Conservation (phyloP, 2,888 invertebrate genomes). For the Reticulitermes lucifugus region DNA sequence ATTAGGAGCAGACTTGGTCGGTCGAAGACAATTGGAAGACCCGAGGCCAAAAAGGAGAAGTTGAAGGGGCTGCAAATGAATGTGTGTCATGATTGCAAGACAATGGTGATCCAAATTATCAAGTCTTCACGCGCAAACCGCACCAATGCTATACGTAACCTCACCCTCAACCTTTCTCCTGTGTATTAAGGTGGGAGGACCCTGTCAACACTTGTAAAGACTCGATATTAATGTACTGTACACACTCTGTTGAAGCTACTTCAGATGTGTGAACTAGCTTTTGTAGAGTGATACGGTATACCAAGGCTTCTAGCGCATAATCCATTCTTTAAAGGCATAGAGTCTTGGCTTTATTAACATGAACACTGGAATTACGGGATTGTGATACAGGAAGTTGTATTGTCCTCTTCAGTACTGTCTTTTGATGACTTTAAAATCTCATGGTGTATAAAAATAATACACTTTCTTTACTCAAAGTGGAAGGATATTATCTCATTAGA, state of each 20-base stretch:
- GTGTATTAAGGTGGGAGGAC: constrained; percentile 68
- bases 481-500: too few species aligned
- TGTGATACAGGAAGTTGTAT: background rate
- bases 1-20: constrained; percentile 73
- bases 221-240: background rate
- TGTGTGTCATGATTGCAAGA: constrained; percentile 94
- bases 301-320: background rate
- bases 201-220: constrained; percentile 32
- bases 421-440: background rate
- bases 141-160: constrained; percentile 83
- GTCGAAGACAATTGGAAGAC: constrained; percentile 68
- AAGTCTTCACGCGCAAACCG: constrained; percentile 87
- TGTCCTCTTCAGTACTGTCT: background rate
- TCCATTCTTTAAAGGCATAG: background rate
- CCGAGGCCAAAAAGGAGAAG: constrained; percentile 57
- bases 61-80: constrained; percentile 79
- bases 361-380: background rate
- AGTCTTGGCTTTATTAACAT: background rate
- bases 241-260: constrained; percentile 11
- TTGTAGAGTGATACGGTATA: background rate
- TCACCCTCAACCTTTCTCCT: constrained; percentile 86
- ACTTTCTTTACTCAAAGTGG: background rate
- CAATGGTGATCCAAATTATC: constrained; percentile 94
- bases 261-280: background rate
- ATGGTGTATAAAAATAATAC: background rate